A percentile compares a stretch with the other conserved stretches of the same genome.
Conservation (phyloP, 1,140 invertebrate species). For the Drosophila paulistorum region DNA sequence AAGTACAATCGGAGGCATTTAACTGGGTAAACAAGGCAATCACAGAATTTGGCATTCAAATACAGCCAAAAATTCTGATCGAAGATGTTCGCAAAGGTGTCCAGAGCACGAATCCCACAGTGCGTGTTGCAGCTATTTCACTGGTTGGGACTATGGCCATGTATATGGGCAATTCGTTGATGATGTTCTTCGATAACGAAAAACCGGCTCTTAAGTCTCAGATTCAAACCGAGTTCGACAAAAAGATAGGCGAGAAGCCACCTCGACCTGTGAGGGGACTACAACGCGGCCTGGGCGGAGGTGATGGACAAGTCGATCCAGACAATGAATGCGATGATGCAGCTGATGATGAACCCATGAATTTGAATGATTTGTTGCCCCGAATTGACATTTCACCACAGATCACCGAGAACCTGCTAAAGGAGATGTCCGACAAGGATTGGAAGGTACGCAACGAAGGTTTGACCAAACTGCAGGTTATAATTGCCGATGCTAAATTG, state of each 20-base stretch:
- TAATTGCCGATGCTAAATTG: conserved; percentile 90
- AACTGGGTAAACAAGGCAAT: conserved; percentile 91
- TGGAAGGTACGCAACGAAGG: conserved; percentile 91
- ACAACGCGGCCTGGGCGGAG: conserved; percentile 78
- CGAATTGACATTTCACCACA: conserved; percentile 93
- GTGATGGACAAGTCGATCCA: conserved; percentile 84
- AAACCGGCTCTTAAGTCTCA: conserved; percentile 93
- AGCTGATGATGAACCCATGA: conserved; percentile 82
- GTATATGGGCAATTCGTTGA: conserved; percentile 90
- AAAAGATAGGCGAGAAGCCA: conserved; percentile 88
- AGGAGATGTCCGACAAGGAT: conserved; percentile 95
- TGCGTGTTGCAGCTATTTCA: conserved; percentile 89
- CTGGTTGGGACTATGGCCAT: conserved; percentile 88
- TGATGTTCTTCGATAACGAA: conserved; percentile 93
- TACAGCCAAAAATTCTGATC: conserved; percentile 90
- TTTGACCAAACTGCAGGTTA: conserved; percentile 72
- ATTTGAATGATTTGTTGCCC: conserved; percentile 88
- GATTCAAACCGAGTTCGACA: conserved; percentile 94
- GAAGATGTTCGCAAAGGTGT: conserved; percentile 93
- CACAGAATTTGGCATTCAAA: conserved; percentile 91
- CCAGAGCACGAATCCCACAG: conserved; percentile 91
- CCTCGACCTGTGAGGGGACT: conserved; percentile 88
- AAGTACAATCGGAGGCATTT: conserved; percentile 93
- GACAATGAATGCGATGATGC: conserved; percentile 29
- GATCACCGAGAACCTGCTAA: conserved; percentile 91